Conservation (phyloP, 1,140 invertebrate genomes). For the Panulirus ornatus region DNA sequence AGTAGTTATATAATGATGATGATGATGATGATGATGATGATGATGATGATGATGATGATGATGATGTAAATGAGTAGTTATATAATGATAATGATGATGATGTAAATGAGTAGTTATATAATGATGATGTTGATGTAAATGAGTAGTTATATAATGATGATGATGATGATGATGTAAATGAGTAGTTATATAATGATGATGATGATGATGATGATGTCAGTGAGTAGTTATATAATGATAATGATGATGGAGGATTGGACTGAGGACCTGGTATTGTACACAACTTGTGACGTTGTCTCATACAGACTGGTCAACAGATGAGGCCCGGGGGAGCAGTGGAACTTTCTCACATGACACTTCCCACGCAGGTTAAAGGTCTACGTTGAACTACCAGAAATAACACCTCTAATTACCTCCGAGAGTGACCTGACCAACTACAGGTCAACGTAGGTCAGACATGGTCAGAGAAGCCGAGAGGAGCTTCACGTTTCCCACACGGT, state of each 20-base stretch:
- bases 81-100: not conserved
- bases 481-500: not conserved
- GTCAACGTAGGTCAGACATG: not conserved
- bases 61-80: not conserved
- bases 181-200: no score
- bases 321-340: no score
- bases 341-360: no score
- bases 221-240: not conserved
- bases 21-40: conserved; percentile 6
- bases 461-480: not conserved
- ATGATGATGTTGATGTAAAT: no score
- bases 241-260: not conserved
- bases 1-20: not conserved
- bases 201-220: not conserved
- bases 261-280: no score
- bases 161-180: not conserved
- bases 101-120: not conserved
- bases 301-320: no score
- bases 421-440: not conserved
- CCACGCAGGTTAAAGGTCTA: not conserved
- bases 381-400: not conserved
- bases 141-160: not conserved
- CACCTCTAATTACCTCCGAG: not conserved
- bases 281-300: no score
- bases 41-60: not conserved